Conservation (phyloP, 2,797 vertebrate species). For the Danio albolineatus region DNA sequence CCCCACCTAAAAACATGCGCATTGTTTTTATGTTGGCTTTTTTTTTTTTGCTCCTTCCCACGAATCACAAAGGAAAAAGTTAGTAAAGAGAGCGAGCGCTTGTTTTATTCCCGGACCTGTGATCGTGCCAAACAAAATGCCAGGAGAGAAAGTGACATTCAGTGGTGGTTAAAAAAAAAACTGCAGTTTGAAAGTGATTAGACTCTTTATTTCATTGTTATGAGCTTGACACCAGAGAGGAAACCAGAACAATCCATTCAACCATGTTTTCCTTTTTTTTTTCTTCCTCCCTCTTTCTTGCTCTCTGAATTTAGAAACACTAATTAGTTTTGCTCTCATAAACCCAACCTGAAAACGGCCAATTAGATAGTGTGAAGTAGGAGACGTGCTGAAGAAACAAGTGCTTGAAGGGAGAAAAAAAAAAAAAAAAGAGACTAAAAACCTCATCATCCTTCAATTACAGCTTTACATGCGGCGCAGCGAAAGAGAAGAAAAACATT, state of each 20-base stretch:
- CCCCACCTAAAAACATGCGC: conserved; percentile 76
- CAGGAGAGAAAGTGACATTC: conserved; percentile 76
- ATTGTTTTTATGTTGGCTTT: conserved; percentile 64
- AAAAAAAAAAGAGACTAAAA: conserved; percentile 31
- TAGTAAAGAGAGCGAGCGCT: conserved; percentile 68
- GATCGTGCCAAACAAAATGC: conserved; percentile 77
- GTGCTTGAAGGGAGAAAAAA: conserved; percentile 64
- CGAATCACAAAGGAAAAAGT: conserved; percentile 68
- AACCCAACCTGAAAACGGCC: conserved; percentile 86
- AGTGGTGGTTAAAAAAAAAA: conserved; percentile 60
- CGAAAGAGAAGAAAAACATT: conserved; percentile 42
- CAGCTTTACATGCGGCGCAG: conserved; percentile 68
- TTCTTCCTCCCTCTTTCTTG: conserved; percentile 22
- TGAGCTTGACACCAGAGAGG: conserved; percentile 77
- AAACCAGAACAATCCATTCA: conserved; percentile 82
- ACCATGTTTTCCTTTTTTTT: conserved; percentile 67
- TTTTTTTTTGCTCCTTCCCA: conserved; percentile 69
- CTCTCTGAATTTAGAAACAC: conserved; percentile 85
- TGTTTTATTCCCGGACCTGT: conserved; percentile 61
- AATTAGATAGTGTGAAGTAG: conserved; percentile 84
- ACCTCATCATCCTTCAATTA: conserved; percentile 71
- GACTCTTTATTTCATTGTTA: conserved; percentile 80
- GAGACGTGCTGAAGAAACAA: conserved; percentile 75
- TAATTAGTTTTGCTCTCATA: conserved; percentile 87
- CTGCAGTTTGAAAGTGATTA: conserved; percentile 78